Conservation (phyloP, 2,888 invertebrate genomes). For the Rotaria sp. region DNA sequence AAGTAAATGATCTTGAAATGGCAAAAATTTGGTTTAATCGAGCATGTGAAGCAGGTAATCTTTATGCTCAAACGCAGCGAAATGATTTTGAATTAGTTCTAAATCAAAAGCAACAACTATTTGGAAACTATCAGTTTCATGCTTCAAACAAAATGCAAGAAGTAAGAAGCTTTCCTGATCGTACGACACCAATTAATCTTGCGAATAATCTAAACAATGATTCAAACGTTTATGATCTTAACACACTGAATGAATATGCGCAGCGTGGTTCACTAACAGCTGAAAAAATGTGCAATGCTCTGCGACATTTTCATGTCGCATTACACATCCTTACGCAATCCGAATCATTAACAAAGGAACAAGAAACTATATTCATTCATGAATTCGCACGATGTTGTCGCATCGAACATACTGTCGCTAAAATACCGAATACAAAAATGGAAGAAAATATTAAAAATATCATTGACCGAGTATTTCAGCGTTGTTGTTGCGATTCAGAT, state of each 20-base stretch:
- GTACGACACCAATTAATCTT: too few species aligned
- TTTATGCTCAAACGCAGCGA: not conserved
- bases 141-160: too few species aligned
- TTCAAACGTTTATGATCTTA: not conserved
- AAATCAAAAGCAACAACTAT: too few species aligned
- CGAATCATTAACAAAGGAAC: too few species aligned
- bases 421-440: not conserved
- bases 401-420: not conserved
- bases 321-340: too few species aligned
- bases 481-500: not conserved
- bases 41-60: not conserved
- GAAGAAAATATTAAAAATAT: not conserved
- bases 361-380: not conserved
- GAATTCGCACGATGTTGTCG: not conserved
- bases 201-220: too few species aligned
- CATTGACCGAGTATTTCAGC: not conserved
- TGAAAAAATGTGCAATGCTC: conserved; percentile 1
- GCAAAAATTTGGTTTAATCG: not conserved
- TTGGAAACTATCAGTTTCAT: too few species aligned
- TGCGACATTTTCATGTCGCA: not conserved
- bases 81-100: not conserved
- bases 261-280: conserved; percentile 26
- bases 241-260: conserved; percentile 6
- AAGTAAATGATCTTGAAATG: not conserved
- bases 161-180: too few species aligned